Conservation (phyloP, 1,140 invertebrate genomes). For the Dendroctonus ponderosae region DNA sequence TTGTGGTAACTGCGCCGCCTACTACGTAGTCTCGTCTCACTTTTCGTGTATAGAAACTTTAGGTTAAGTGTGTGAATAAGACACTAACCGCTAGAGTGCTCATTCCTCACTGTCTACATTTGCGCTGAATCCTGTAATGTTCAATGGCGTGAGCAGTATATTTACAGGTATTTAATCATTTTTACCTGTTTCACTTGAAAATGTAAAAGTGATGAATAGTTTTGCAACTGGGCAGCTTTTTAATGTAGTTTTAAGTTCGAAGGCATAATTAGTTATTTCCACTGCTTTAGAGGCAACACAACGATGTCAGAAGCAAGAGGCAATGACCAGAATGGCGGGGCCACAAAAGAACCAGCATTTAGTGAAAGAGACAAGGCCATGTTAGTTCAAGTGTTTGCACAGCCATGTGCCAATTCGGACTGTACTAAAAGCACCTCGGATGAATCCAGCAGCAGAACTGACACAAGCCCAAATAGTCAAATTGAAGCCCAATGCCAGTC, state of each 20-base stretch:
- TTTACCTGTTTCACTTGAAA: conserved; percentile 2
- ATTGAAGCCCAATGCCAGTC: conserved; percentile 13
- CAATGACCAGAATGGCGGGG: conserved; percentile 27
- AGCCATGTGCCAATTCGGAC: neutral
- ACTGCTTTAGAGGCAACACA: neutral
- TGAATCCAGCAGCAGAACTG: neutral
- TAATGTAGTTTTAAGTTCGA: neutral
- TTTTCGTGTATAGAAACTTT: no score
- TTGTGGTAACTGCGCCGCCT: no score
- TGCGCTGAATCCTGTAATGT: conserved; percentile 7
- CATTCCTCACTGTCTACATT: conserved; percentile 12
- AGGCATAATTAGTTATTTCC: neutral
- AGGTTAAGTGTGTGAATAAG: neutral
- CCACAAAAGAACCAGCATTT: neutral
- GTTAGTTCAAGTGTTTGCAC: neutral
- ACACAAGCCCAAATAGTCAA: conserved; percentile 1
- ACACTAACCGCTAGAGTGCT: conserved; percentile 25
- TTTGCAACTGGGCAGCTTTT: neutral
- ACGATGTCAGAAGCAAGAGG: conserved; percentile 21
- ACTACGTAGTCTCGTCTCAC: no score
- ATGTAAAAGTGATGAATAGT: neutral
- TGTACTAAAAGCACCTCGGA: neutral
- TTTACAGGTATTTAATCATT: neutral
- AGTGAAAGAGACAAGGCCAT: neutral
- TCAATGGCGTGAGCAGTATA: conserved; percentile 1